Evolutionary conservation across 2,797 vertebrate species (phyloP).

Genomic region (Calcarius lapponicus): DNA sequence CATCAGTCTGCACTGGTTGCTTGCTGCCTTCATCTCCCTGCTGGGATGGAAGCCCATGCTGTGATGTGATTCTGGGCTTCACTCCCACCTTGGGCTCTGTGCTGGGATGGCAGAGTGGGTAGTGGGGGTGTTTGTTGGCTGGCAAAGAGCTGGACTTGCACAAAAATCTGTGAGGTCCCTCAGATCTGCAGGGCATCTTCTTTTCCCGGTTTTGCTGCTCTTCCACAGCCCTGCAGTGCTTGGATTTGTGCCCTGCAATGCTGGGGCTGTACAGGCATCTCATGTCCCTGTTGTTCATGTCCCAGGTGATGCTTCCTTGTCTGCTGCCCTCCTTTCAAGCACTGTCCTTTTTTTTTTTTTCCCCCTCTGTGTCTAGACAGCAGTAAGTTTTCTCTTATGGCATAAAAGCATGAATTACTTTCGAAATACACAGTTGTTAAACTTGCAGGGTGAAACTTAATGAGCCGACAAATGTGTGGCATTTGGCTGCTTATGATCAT

Average conservation of each 20-base stretch:
- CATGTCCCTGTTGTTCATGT: neutral
- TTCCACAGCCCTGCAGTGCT: neutral
- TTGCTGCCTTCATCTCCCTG: neutral
- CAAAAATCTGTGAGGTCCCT: neutral
- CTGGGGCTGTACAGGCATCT: neutral
- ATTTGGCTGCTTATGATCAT: neutral
- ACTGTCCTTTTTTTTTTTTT: neutral
- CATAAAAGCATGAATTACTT: neutral
- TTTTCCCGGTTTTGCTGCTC: neutral
- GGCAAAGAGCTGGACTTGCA: neutral
- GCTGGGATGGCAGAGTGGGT: neutral
- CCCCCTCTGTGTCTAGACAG: neutral
- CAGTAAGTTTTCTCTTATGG: neutral
- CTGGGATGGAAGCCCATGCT: neutral
- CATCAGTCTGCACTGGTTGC: neutral
- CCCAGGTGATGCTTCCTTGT: neutral
- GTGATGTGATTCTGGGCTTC: neutral
- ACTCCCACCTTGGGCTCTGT: fast-evolving
- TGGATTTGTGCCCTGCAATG: fast-evolving
- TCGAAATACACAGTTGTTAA: neutral
- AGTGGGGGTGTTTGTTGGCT: neutral
- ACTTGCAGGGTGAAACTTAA: conserved; percentile 7
- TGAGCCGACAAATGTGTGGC: conserved; percentile 16
- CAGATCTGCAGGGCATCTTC: neutral
- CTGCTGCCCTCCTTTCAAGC: neutral